phyloP scores from a whole-genome alignment of 2,113 vertebrate species.

The Dolichotis patagonum region DNA sequence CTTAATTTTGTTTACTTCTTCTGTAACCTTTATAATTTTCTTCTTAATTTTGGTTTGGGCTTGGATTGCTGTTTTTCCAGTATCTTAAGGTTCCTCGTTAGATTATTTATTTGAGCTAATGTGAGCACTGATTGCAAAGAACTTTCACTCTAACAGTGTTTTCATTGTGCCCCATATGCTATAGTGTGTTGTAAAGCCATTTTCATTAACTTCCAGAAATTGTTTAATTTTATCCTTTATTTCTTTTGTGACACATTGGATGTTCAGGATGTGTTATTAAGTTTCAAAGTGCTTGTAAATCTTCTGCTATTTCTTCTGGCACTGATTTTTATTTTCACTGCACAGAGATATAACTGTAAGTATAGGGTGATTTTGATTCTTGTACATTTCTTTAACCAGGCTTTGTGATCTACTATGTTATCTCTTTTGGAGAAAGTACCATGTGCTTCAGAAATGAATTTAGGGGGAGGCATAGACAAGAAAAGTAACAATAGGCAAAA shows the following conservation, averaged over 20 bases:
- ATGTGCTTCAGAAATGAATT: not conserved
- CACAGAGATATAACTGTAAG: not conserved
- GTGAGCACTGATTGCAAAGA: not conserved
- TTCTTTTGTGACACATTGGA: not conserved
- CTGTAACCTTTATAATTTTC: not conserved
- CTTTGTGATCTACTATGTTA: not conserved
- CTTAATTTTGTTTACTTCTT: not conserved
- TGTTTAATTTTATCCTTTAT: not conserved
- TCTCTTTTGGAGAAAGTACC: not conserved
- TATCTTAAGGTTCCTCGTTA: not conserved
- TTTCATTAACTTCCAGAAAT: not conserved
- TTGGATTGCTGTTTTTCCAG: not conserved
- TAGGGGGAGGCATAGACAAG: not conserved
- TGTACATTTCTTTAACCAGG: not conserved
- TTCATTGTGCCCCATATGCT: not conserved
- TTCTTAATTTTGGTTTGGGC: not conserved
- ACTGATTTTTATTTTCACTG: not conserved
- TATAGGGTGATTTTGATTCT: not conserved
- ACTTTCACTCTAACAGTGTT: not conserved
- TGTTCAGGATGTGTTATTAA: not conserved
- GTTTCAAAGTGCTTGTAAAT: not conserved
- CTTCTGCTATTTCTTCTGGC: not conserved
- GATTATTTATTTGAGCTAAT: not conserved
- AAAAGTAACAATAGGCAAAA: not conserved
- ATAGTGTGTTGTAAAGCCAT: not conserved